These are phyloP conservation scores for Sebastes diploproa DNA, from an alignment of 2,797 vertebrate species.

Conservation along the genomic window DNA sequence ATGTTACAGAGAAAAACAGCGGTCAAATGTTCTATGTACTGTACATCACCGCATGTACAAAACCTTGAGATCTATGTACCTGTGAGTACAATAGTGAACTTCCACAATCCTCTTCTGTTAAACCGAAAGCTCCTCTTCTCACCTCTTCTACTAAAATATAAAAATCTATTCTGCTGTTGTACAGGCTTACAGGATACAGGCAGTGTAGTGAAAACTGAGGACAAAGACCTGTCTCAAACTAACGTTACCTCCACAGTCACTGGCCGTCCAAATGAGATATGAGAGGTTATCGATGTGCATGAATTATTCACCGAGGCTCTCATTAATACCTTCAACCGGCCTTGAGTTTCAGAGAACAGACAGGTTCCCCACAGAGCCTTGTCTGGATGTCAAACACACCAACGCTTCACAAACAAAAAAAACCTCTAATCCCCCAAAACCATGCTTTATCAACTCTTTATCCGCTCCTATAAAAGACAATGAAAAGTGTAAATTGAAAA, in stretches of 20 bases:
- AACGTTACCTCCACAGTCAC: slow-evolving; percentile 29
- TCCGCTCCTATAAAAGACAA: neutral
- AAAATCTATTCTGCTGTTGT: neutral
- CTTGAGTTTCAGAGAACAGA: slow-evolving; percentile 37
- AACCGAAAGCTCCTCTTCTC: neutral
- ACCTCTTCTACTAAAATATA: neutral
- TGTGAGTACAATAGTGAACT: neutral
- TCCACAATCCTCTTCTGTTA: neutral
- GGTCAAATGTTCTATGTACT: neutral
- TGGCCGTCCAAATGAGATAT: slow-evolving; percentile 49
- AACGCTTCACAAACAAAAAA: slow-evolving; percentile 9
- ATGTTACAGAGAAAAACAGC: neutral
- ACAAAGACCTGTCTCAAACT: slow-evolving; percentile 38
- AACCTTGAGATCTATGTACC: neutral
- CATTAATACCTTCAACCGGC: slow-evolving; percentile 51
- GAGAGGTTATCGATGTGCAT: slow-evolving; percentile 53
- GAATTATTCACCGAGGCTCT: slow-evolving; percentile 64
- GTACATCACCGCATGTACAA: neutral
- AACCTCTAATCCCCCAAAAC: neutral
- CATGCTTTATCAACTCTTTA: neutral
- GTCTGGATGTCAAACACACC: slow-evolving; percentile 36
- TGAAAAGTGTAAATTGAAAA: neutral
- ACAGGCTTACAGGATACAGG: neutral
- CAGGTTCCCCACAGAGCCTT: slow-evolving; percentile 18
- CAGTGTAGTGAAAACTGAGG: slow-evolving; percentile 6